Evolutionary conservation across 2,113 vertebrate species (phyloP).

Genomic region (Anguilla japonica): DNA sequence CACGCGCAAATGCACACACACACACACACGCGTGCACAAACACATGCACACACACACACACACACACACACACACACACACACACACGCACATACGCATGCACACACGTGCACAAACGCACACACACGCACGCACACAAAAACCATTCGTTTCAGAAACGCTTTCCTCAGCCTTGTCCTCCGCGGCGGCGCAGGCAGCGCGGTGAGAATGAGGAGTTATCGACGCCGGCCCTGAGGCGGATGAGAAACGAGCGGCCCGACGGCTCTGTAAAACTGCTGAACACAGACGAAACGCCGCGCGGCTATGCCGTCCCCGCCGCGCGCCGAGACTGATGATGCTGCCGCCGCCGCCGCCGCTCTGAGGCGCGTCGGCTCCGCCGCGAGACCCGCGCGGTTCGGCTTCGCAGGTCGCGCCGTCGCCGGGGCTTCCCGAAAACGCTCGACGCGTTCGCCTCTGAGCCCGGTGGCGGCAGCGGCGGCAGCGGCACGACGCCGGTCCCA

Average conservation of each 20-base stretch:
- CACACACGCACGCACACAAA: too few relatives aligned
- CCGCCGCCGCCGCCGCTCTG: not conserved
- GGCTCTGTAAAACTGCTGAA: conserved; percentile 63
- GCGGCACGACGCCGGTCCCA: not conserved
- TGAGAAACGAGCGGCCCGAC: conserved; percentile 54
- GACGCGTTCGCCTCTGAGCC: not conserved
- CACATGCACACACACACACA: too few relatives aligned
- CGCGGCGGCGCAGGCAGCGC: not conserved
- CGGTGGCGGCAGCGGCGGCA: too few relatives aligned
- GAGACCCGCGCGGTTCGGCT: not conserved
- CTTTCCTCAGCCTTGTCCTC: too few relatives aligned
- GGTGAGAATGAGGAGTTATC: conserved; percentile 42
- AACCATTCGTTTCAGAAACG: not conserved
- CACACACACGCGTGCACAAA: too few relatives aligned
- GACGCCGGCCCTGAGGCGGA: conserved; percentile 44
- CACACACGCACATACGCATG: too few relatives aligned
- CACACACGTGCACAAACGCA: too few relatives aligned
- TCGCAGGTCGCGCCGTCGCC: not conserved
- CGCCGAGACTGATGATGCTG: not conserved
- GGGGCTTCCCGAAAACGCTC: not conserved
- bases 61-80: too few relatives aligned
- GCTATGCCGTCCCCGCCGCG: conserved; percentile 32
- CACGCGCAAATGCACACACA: too few relatives aligned
- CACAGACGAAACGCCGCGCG: conserved; percentile 44
- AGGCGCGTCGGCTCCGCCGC: not conserved